Percentiles rank a stretch among this genome's conserved stretches.
phyloP scores from a whole-genome alignment of 2,888 invertebrate genomes.

The Rhamphomyia laevipes region DNA sequence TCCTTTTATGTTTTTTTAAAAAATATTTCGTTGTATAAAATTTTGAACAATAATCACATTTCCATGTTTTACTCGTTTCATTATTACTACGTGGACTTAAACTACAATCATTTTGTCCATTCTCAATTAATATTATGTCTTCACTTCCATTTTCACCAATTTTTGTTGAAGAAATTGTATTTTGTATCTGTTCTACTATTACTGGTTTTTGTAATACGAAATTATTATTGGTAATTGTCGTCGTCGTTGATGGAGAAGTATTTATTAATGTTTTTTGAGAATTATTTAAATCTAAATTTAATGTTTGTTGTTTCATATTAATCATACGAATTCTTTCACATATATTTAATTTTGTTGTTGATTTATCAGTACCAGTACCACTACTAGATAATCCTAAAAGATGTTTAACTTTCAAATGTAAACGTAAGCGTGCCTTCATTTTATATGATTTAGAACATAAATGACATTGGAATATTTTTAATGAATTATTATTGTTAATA shows the following conservation, averaged over 20 bases:
- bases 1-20: constrained; percentile 74
- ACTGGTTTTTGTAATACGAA: no score
- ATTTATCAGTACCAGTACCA: constrained; percentile 1
- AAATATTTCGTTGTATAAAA: constrained; percentile 83
- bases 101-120: no score
- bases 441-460: constrained; percentile 69
- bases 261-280: neutral
- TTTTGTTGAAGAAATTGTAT: no score
- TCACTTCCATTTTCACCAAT: no score
- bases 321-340: constrained; percentile 4
- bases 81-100: constrained; percentile 23
- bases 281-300: no score
- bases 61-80: constrained; percentile 66
- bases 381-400: constrained; percentile 27
- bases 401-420: constrained; percentile 71
- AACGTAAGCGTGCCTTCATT: constrained; percentile 70
- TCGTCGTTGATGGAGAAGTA: no score
- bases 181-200: no score
- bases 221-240: no score
- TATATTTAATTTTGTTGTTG: constrained; percentile 19
- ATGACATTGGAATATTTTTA: constrained; percentile 50
- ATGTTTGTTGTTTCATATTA: neutral
- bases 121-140: no score
- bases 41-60: constrained; percentile 73
- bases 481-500: constrained; percentile 26